phyloP scores from a whole-genome alignment of 2,888 invertebrate species.

The Kuschelorhynchus macadamiae region DNA sequence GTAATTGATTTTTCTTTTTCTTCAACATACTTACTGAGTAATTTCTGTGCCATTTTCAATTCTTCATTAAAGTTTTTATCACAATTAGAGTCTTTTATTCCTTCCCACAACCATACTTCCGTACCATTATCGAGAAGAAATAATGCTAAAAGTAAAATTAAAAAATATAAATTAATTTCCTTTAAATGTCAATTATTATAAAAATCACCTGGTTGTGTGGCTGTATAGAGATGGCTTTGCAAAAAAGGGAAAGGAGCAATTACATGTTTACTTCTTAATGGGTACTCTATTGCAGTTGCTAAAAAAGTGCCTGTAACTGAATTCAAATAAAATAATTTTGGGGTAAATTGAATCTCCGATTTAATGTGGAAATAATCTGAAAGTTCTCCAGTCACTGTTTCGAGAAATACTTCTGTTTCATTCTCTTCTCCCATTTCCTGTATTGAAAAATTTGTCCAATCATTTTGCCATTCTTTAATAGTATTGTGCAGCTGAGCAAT shows the following conservation, averaged over 20 bases:
- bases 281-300: conserved; percentile 55
- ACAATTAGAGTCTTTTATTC: conserved; percentile 24
- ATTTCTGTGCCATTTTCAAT: conserved; percentile 44
- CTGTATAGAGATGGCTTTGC: conserved; percentile 57
- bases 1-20: conserved; percentile 38
- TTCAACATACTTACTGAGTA: conserved; percentile 50
- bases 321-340: conserved; percentile 58
- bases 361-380: conserved; percentile 36
- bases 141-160: conserved; percentile 50
- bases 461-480: conserved; percentile 35
- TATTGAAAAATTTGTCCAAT: conserved; percentile 49
- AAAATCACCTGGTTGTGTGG: conserved; percentile 54
- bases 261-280: conserved; percentile 47
- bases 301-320: conserved; percentile 54
- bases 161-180: no score
- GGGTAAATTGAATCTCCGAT: conserved; percentile 44
- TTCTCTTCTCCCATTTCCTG: conserved; percentile 48
- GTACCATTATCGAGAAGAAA: conserved; percentile 56
- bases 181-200: not conserved
- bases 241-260: conserved; percentile 57
- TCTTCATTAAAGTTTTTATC: conserved; percentile 45
- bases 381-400: conserved; percentile 27
- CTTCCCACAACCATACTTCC: conserved; percentile 58
- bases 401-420: conserved; percentile 48
- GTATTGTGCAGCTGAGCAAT: conserved; percentile 32